Base-by-base conservation (phyloP, 1,140 invertebrate species). In the Drepana arcuata region DNA sequence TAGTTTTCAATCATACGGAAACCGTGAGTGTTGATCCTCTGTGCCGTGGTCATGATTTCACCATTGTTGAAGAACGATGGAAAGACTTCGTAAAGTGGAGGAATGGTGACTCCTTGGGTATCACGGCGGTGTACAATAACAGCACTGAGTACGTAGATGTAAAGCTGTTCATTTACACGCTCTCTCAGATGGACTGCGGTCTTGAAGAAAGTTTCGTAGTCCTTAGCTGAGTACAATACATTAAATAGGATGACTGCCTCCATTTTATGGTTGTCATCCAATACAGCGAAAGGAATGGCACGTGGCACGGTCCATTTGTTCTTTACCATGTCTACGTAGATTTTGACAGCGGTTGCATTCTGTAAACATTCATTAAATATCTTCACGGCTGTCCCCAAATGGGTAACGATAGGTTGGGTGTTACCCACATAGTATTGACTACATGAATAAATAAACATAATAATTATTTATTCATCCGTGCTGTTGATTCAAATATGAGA, bases 1-100 rank as follows among this genome's bases (percentile, higher is more conserved):
- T 30, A 30, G 13, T 12, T 13, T 2, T 7, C 13, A 30, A 30
- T 30, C 3, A 13, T 12, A 4, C 13, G 28, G 13, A 3, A 14
- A 13, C 12, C 28, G 4, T 30, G 28, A 14, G 28, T 30, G 13
- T 30, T 30, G 13, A 30, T 30, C 14, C 28, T 30, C 3, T 30
- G 10, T 7, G 28, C 12, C 9, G 28, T 12, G 11, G 28, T 14
- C 10, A 30, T 30, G 13, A 30, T 14, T 14, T 30, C 28, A 30
- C 28, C 28, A 14, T 30, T 30, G 12, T 13, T 3, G 12, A 30
- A 30, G 28, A 30, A 14, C 12, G 28, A 14, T 2, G 28, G 28
- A 14, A 30, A 30, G 10, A 30, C 9, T 14, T 30, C 28, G 13
- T 30, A 30, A 7, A 13, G 7, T 2, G 7, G 28, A 2, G 28